Evolutionary conservation across 30 jellyfish, hydroid and myxozoan species (phyloP), one percentile per base, ranked within the genome.

Genomic region (Catostylus mosaicus): DNA sequence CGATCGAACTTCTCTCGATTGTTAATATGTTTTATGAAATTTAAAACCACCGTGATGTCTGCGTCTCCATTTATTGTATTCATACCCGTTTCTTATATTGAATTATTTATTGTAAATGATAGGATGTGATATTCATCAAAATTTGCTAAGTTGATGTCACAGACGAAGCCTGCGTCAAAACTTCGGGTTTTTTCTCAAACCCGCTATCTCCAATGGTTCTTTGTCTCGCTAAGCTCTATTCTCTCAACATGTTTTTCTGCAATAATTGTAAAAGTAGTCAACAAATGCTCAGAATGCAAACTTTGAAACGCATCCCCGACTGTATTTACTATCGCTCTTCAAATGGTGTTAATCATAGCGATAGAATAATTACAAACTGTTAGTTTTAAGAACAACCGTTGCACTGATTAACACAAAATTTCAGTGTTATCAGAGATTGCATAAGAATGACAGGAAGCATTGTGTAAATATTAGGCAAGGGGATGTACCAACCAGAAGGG

Each of bases 11-110:
- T 77, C 88, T 37, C 43, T 47, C 67, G 72, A 77, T 77, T 56
- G 88, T 77, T 77, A 77, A 77, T 77, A 60, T 77, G 78, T 61
- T 57, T 82, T 68, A 82, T 82, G 86, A 82, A 82, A 82, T 82
- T 72, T 70, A 82, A 82, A 82, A 82, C 92, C 92, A 57, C 92
- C 36, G 62, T 62, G 85, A 54, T 82, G 92, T 70, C 85, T 40
- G 12, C 51, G 92, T 65, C 92, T 82, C 86, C 92, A 54, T 82
- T 82, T 82, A 82, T 82, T 82, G 92, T 68, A 24, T 70, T 67
- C 80, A 24, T 57, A 34, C 80, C 24, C 80, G 74, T 26, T 27
- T 48, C 61, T 30, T 4, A 82, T 68, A 82, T 82, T 82, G 48
- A 70, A 82, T 82, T 82, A 70, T 56, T 56, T 37, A 36, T 77